These are phyloP conservation scores for Tauraco erythrolophus DNA, from an alignment of 2,113 vertebrate species.

Conservation along the genomic window DNA sequence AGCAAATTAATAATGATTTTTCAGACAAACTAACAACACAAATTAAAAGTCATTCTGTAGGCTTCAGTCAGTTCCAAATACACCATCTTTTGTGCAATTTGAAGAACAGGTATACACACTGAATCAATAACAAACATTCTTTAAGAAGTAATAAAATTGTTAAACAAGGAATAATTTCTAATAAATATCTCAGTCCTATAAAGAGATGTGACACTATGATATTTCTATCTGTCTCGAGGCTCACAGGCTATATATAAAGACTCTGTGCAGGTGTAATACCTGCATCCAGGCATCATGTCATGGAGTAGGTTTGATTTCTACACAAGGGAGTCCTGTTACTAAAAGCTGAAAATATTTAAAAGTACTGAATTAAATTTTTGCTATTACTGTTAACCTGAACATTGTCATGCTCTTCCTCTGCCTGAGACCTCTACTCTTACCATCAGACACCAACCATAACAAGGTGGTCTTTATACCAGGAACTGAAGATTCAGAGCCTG, in stretches of 20 bases:
- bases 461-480: not conserved
- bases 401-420: not conserved
- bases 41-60: not conserved
- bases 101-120: not conserved
- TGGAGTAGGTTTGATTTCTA: not conserved
- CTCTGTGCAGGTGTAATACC: not conserved
- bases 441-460: not conserved
- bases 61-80: not conserved
- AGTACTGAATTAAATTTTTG: not conserved
- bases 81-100: not conserved
- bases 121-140: not conserved
- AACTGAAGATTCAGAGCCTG: not conserved
- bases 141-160: not conserved
- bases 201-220: not conserved
- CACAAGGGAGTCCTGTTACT: not conserved
- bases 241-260: not conserved
- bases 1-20: not conserved
- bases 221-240: not conserved
- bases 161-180: not conserved
- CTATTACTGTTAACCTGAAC: not conserved
- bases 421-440: not conserved
- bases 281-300: not conserved
- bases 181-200: not conserved
- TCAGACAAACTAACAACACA: not conserved
- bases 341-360: not conserved